Base-by-base conservation (phyloP, 2,888 invertebrate species). In the Drosophila meridionalis region DNA sequence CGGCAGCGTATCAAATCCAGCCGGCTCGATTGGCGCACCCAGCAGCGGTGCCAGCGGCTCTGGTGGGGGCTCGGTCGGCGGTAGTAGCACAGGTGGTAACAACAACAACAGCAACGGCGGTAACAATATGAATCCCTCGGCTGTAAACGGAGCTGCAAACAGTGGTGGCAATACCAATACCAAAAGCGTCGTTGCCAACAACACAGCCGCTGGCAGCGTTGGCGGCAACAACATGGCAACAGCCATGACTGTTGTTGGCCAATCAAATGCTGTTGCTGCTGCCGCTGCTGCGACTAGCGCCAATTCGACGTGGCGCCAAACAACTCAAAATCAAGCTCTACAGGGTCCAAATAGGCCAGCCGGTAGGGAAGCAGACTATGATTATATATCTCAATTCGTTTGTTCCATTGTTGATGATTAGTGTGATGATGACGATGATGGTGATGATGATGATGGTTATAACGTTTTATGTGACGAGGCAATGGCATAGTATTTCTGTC, bases 321-420 rank as follows among this genome's bases (percentile, higher is more conserved):
- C 87, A 38, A 89, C 86, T 53, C 90, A 91, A 81, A 93, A 91
- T 80, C 92, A 92, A 78, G 55, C 66, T 47, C 90, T 91, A 80
- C 91, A 91, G 73, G 91, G 90, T 79, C 92, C 91, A 86, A 82
- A 90, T 76, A 91, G 93, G 64, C 91, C 92, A 68, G 78, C 92
- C 68, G 93, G 93, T 82, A 90, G 92, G 78, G 92, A 91, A 90
- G 86, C 91, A 62, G 93, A 93, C 78, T 93, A 91, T 83, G 93
- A 92, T 88, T 92, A 91, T 87, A 92, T 92, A 89, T 92, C 92
- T 83, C 92, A 92, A 89, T 92, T 89, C 74, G 92, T 92, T 87
- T 92, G 92, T 89, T 93, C 92, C 84, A 93, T 92, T 88, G 92
- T 92, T 87, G 92, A 92, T 90, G 92, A 93, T 78, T 92, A 91